phyloP scores from a whole-genome alignment of 2,113 vertebrate genomes.

The Leucopsar rothschildi region DNA sequence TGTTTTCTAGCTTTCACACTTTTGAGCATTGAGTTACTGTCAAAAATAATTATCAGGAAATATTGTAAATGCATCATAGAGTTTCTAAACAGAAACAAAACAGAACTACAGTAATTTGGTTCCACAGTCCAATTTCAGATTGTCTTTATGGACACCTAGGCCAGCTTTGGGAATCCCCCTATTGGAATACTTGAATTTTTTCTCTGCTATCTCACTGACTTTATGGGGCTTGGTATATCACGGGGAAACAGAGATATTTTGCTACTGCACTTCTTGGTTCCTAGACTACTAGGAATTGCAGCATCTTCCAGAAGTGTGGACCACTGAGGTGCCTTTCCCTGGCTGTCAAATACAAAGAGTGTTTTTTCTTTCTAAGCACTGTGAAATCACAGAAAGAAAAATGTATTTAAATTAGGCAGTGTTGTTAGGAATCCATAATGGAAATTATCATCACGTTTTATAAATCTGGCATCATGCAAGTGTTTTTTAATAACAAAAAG shows the following conservation, averaged over 20 bases:
- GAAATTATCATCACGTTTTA: background rate
- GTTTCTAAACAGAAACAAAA: background rate
- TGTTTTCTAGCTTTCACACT: background rate
- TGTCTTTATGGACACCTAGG: background rate
- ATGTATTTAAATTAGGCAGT: background rate
- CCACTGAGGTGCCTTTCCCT: background rate
- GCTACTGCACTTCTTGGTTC: background rate
- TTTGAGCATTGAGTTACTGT: background rate
- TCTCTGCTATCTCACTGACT: background rate
- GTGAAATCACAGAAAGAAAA: background rate
- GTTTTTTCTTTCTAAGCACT: background rate
- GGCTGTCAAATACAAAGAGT: background rate
- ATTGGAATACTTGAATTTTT: background rate
- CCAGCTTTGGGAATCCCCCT: background rate
- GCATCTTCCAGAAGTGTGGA: background rate
- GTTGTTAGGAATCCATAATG: background rate
- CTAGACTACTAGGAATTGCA: background rate
- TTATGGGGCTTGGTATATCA: background rate
- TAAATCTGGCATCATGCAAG: background rate
- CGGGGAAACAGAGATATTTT: background rate
- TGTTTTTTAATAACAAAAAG: background rate
- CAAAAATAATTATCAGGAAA: background rate
- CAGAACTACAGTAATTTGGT: background rate
- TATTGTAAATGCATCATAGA: background rate
- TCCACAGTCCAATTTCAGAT: background rate